These are phyloP conservation scores for Lycia hirtaria DNA, from an alignment of 2,888 invertebrate genomes.

Conservation along the genomic window DNA sequence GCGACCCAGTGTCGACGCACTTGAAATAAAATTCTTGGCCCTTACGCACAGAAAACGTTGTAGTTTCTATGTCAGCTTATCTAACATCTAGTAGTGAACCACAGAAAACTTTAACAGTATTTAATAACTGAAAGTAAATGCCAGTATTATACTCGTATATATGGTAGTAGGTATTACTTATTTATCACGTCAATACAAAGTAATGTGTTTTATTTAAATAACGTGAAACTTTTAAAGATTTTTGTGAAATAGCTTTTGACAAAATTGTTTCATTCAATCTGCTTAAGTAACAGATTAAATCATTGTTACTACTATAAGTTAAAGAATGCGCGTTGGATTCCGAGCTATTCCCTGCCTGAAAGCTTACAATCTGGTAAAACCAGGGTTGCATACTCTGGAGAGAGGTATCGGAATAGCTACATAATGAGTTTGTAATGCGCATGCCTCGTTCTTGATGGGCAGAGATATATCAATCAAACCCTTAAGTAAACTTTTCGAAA, in stretches of 20 bases:
- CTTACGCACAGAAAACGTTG: constrained; percentile 26
- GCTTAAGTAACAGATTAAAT: neutral
- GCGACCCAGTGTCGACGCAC: constrained; percentile 35
- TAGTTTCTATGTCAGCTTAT: constrained; percentile 1
- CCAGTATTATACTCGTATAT: no score
- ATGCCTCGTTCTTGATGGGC: constrained; percentile 66
- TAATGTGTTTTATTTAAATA: no score
- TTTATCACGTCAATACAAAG: no score
- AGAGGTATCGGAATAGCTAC: constrained; percentile 49
- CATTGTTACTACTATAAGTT: constrained; percentile 2
- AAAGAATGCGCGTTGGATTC: constrained; percentile 54
- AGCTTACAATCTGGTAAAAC: constrained; percentile 87
- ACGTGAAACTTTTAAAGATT: no score
- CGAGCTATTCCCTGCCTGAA: constrained; percentile 86
- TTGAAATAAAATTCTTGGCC: constrained; percentile 31
- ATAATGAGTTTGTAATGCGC: constrained; percentile 30
- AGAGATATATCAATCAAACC: constrained; percentile 59
- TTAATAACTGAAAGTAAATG: no score
- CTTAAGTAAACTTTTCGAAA: no score
- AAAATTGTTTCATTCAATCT: no score
- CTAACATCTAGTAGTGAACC: no score
- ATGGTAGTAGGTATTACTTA: no score
- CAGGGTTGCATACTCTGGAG: constrained; percentile 76
- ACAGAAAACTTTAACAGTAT: no score
- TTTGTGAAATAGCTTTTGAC: no score